Percentiles rank a stretch among this genome's conserved stretches.
These are phyloP conservation scores for Silvanus unidentatus DNA, from an alignment of 2,888 invertebrate species.

Conservation along the genomic window DNA sequence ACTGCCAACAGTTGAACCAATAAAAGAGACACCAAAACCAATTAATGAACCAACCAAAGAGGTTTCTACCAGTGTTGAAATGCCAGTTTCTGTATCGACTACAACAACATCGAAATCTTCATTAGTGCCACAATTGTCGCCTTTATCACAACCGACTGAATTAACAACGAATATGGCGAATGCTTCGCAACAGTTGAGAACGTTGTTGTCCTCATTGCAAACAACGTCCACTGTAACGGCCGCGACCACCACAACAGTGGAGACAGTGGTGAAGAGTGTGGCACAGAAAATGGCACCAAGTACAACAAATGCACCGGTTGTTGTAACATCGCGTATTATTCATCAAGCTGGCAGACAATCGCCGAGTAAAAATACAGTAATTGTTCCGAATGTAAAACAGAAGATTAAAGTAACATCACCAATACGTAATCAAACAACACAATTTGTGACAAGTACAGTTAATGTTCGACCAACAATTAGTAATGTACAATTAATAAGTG, in stretches of 20 bases:
- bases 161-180: slow-evolving; percentile 67
- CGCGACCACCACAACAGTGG: slow-evolving; percentile 49
- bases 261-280: slow-evolving; percentile 41
- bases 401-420: slow-evolving; percentile 24
- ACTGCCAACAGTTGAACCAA: slow-evolving; percentile 15
- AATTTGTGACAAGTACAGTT: slow-evolving; percentile 7
- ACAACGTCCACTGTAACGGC: slow-evolving; percentile 52
- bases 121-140: slow-evolving; percentile 62
- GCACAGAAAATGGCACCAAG: slow-evolving; percentile 37
- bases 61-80: neutral
- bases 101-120: neutral
- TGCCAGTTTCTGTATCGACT: neutral
- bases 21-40: slow-evolving; percentile 18
- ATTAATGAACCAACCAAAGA: slow-evolving; percentile 6
- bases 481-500: slow-evolving; percentile 35
- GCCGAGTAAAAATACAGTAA: slow-evolving; percentile 32
- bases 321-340: slow-evolving; percentile 32
- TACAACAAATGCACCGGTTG: slow-evolving; percentile 29
- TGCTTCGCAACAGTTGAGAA: slow-evolving; percentile 62
- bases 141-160: slow-evolving; percentile 66
- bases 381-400: slow-evolving; percentile 37
- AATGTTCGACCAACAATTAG: slow-evolving; percentile 19
- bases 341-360: slow-evolving; percentile 31
- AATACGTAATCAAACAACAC: slow-evolving; percentile 17
- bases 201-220: slow-evolving; percentile 61